These are phyloP conservation scores for Kryptolebias marmoratus DNA, from an alignment of 2,113 vertebrate species.

Conservation along the genomic window DNA sequence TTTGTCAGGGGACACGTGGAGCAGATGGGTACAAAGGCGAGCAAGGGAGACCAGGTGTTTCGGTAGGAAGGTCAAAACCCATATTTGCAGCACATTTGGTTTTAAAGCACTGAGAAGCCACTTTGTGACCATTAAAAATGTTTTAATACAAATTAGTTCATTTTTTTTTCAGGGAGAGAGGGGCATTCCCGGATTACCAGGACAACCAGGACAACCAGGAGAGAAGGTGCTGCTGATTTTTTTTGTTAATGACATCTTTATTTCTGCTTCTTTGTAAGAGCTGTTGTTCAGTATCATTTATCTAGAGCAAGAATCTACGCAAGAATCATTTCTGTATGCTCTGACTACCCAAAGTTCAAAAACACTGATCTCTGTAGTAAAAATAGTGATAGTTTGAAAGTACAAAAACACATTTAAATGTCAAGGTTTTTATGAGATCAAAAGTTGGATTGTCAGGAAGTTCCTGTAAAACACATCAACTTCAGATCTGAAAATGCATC, in stretches of 20 bases:
- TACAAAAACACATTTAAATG: constrained; percentile 35
- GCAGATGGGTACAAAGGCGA: constrained; percentile 89
- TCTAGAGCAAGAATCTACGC: neutral
- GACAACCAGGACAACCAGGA: constrained; percentile 85
- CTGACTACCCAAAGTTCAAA: neutral
- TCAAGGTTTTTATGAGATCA: constrained; percentile 50
- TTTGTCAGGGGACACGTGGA: constrained; percentile 85
- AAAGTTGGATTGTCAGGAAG: constrained; percentile 59
- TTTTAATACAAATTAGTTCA: constrained; percentile 43
- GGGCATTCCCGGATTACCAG: constrained; percentile 89
- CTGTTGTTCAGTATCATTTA: neutral
- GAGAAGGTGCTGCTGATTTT: constrained; percentile 84
- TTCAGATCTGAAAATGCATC: constrained; percentile 54
- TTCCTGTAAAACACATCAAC: constrained; percentile 62
- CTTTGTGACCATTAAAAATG: neutral
- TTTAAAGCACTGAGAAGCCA: neutral
- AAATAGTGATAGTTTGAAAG: constrained; percentile 3
- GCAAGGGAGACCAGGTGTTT: constrained; percentile 84
- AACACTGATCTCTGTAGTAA: neutral
- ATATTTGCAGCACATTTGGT: neutral
- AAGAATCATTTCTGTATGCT: neutral
- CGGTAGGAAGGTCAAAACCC: constrained; percentile 81
- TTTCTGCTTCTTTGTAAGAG: constrained; percentile 6
- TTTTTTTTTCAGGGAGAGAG: constrained; percentile 85
- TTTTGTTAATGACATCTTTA: constrained; percentile 3